Evolutionary conservation across 2,113 vertebrate genomes (phyloP).

Genomic region (Oncorhynchus mykiss): DNA sequence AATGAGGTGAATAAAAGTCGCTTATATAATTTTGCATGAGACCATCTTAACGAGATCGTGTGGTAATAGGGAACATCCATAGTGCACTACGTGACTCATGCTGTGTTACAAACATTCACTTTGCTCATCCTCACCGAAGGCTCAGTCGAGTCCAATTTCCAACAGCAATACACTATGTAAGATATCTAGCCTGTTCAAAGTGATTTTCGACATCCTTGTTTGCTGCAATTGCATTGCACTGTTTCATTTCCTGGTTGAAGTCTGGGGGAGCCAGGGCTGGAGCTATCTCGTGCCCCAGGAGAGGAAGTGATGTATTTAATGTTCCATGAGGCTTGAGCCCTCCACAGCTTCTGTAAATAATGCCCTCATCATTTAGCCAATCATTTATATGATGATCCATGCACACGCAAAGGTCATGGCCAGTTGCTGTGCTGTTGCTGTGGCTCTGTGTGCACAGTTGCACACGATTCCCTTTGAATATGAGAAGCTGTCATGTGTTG

Average conservation of each 20-base stretch:
- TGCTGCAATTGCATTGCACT: slow-evolving; percentile 45
- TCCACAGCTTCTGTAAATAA: slow-evolving; percentile 63
- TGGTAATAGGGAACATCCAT: too few relatives aligned
- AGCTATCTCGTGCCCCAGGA: slow-evolving; percentile 43
- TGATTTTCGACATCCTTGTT: not conserved
- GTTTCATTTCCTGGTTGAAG: slow-evolving; percentile 60
- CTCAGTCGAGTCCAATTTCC: not conserved
- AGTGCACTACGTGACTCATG: not conserved
- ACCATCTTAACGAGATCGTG: too few relatives aligned
- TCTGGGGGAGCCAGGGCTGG: slow-evolving; percentile 34
- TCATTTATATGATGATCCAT: slow-evolving; percentile 39
- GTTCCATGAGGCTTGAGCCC: slow-evolving; percentile 58
- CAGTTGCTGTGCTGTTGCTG: too few relatives aligned
- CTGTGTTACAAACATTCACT: not conserved
- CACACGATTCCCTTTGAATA: too few relatives aligned
- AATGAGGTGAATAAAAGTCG: slow-evolving; percentile 19
- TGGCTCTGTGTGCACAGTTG: not conserved
- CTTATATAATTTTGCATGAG: slow-evolving; percentile 19
- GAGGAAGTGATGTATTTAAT: slow-evolving; percentile 70
- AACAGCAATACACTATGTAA: not conserved
- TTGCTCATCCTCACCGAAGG: not conserved
- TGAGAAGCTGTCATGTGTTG: not conserved
- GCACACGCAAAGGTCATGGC: not conserved
- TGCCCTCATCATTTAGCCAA: slow-evolving; percentile 63
- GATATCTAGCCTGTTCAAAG: not conserved